Evolutionary conservation across 2,888 invertebrate species (phyloP).

Genomic region (Hydroisotoma schaefferi): DNA sequence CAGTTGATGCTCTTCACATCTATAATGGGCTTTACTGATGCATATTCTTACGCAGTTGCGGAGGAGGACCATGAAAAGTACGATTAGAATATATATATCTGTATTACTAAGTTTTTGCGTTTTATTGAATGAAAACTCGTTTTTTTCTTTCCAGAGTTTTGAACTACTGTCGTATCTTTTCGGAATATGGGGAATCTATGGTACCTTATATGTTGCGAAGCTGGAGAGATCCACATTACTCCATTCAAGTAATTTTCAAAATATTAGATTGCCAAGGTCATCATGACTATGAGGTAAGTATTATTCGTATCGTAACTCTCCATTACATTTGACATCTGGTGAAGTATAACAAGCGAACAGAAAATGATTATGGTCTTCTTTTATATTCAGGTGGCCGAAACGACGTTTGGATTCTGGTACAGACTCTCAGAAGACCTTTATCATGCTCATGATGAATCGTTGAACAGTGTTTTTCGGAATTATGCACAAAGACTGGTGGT

Average conservation of each 20-base stretch:
- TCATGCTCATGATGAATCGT: constrained; percentile 72
- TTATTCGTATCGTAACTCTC: background rate
- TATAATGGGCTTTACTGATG: constrained; percentile 72
- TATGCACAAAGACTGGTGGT: constrained; percentile 86
- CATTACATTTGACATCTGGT: background rate
- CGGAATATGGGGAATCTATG: constrained; percentile 88
- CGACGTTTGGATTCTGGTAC: constrained; percentile 91
- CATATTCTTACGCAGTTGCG: constrained; percentile 86
- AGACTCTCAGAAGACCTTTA: constrained; percentile 90
- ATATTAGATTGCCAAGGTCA: constrained; percentile 90
- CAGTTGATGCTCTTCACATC: constrained; percentile 78
- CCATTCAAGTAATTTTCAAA: constrained; percentile 79
- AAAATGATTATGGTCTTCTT: constrained; percentile 3
- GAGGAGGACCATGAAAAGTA: constrained; percentile 88
- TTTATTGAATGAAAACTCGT: background rate
- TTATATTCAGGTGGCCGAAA: constrained; percentile 62
- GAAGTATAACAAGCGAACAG: no score
- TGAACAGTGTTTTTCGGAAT: constrained; percentile 81
- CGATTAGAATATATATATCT: no score
- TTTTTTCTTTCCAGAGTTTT: no score
- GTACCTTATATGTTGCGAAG: constrained; percentile 72
- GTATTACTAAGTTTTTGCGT: background rate
- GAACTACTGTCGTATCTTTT: constrained; percentile 92
- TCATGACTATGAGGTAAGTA: constrained; percentile 96
- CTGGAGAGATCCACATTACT: constrained; percentile 67